Conservation (phyloP, 92 coral and sea anemone genomes). For the Siderastrea siderea region DNA sequence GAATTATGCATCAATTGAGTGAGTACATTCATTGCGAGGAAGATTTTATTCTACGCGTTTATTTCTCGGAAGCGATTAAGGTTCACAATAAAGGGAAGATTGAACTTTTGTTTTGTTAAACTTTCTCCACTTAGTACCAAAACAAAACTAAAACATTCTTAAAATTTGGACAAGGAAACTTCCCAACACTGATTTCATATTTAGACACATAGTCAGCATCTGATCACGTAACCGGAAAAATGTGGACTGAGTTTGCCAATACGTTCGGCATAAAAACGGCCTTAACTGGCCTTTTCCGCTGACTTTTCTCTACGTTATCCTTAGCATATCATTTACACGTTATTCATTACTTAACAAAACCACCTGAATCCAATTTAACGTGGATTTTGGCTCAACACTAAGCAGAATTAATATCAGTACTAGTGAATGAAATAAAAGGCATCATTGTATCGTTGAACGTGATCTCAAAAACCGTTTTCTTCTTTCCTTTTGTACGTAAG, state of each 20-base stretch:
- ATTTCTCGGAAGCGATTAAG: slow-evolving; percentile 14
- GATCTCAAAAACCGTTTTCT: slow-evolving; percentile 3
- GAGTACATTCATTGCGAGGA: background rate
- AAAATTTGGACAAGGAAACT: background rate
- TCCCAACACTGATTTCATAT: background rate
- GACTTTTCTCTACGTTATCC: background rate
- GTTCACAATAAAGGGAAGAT: background rate
- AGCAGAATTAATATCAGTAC: background rate
- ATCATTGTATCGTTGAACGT: background rate
- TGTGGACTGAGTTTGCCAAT: background rate
- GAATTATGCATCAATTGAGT: background rate
- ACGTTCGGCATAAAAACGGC: background rate
- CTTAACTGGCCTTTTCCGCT: slow-evolving; percentile 39
- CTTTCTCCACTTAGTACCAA: slow-evolving; percentile 15
- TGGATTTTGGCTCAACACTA: slow-evolving; percentile 1
- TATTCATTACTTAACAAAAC: slow-evolving; percentile 48
- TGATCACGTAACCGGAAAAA: background rate
- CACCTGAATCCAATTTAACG: slow-evolving; percentile 21
- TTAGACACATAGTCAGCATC: background rate
- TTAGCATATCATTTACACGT: slow-evolving; percentile 34
- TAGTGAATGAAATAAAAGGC: background rate
- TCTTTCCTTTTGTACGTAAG: background rate
- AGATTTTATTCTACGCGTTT: background rate
- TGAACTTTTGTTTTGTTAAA: slow-evolving; percentile 14
- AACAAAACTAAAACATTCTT: slow-evolving; percentile 12